Evolutionary conservation across 1,140 invertebrate species (phyloP).

Genomic region (Solenopsis fugax): DNA sequence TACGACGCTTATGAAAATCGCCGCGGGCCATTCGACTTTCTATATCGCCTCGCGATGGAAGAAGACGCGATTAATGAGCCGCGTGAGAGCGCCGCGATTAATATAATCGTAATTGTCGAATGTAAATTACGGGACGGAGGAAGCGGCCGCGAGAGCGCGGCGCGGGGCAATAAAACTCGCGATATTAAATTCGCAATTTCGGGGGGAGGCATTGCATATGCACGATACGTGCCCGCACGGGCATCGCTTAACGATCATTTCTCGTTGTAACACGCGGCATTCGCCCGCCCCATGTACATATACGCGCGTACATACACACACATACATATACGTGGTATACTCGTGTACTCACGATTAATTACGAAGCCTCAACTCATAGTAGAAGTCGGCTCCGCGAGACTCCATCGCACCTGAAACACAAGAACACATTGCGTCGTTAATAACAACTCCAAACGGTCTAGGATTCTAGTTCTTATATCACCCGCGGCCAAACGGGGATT

Average conservation of each 20-base stretch:
- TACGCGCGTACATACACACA: not conserved
- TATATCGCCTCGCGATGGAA: not conserved
- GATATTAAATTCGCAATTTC: slow-evolving; percentile 56
- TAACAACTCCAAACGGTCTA: slow-evolving; percentile 41
- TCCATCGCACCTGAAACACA: slow-evolving; percentile 84
- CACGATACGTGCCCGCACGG: not conserved
- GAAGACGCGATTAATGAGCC: slow-evolving; percentile 29
- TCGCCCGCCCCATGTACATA: not conserved
- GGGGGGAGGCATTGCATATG: slow-evolving; percentile 24
- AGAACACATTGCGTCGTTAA: slow-evolving; percentile 61
- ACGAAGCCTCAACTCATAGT: slow-evolving; percentile 85
- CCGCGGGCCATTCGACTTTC: slow-evolving; percentile 28
- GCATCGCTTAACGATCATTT: slow-evolving; percentile 55
- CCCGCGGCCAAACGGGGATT: slow-evolving; percentile 3
- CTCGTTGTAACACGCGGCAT: slow-evolving; percentile 21
- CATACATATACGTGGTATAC: not conserved
- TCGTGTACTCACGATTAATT: slow-evolving; percentile 84
- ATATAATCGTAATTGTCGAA: slow-evolving; percentile 31
- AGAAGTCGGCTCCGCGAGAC: slow-evolving; percentile 79
- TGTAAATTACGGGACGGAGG: slow-evolving; percentile 12
- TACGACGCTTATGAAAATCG: slow-evolving; percentile 42
- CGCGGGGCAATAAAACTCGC: slow-evolving; percentile 31
- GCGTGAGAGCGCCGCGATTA: slow-evolving; percentile 41
- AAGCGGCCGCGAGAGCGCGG: not conserved
- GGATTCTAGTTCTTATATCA: slow-evolving; percentile 57